These are phyloP conservation scores for Peromyscus melanophrys DNA, from an alignment of 2,797 vertebrate genomes.

Conservation along the genomic window DNA sequence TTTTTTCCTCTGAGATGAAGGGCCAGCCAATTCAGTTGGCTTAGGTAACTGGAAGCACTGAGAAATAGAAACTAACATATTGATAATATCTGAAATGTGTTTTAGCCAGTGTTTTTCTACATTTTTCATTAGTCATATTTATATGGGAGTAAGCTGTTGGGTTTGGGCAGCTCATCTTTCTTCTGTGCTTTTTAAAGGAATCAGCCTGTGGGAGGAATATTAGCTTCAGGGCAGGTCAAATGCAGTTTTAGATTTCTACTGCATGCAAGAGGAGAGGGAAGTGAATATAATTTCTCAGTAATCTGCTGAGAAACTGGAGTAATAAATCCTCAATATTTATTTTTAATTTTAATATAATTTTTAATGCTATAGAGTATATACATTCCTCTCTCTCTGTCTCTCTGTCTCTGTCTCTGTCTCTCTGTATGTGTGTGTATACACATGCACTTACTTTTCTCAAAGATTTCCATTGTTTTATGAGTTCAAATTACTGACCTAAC, in stretches of 20 bases:
- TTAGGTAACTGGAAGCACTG: not conserved
- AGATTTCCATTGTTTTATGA: not conserved
- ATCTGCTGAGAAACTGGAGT: not conserved
- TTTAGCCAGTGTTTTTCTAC: not conserved
- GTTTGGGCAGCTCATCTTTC: not conserved
- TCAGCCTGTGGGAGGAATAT: not conserved
- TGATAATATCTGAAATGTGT: constrained; percentile 30
- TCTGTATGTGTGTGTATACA: not conserved
- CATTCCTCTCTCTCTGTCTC: not conserved
- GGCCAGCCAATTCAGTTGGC: not conserved
- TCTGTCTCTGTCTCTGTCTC: no score
- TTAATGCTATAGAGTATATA: not conserved
- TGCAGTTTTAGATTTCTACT: constrained; percentile 21
- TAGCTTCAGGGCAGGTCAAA: not conserved
- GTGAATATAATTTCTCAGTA: not conserved
- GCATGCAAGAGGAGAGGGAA: not conserved
- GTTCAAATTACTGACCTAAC: constrained; percentile 17
- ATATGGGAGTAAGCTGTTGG: not conserved
- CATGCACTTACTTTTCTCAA: not conserved
- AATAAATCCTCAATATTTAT: not conserved
- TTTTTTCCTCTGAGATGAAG: constrained; percentile 4
- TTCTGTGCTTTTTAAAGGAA: not conserved
- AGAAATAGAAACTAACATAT: not conserved
- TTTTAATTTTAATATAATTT: not conserved
- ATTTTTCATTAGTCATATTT: constrained; percentile 16